Base-by-base conservation (phyloP, 2,888 invertebrate genomes). In the Margaritifera margaritifera region DNA sequence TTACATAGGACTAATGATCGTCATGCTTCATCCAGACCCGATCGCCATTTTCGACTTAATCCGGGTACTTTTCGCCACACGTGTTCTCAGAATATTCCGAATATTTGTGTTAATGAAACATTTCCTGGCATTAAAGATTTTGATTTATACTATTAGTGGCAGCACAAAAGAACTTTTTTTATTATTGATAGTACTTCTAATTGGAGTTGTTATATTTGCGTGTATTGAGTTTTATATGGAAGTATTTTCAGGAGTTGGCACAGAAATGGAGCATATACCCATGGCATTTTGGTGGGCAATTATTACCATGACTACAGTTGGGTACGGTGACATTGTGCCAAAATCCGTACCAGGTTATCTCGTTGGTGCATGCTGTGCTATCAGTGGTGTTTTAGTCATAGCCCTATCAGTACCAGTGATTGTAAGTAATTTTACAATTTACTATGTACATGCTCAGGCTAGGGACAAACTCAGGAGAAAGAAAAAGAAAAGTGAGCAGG, bases 251-350 rank as follows among this genome's bases (percentile, higher is more conserved):
- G 72, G 77, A 22, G 63, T 68, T 25, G 73, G 62, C 8, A 69
- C 77, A 18, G 76, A 81, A 31, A 80, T 82, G 54, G 66, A 77
- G 51, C 78, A 81, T 58, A 83, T 83, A 61, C 96, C 96, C 84
- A 95, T 95, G 90, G 95, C 95, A 80, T 96, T 96, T 92, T 96
- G 96, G 96, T 95, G 96, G 96, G 86, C 86, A 4, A 71, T 96
- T 87, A 95, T 96, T 90, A 96, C 96, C 90, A 96, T 96, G 95
- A 96, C 96, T 90, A 98, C 97, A 92, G 97, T 98, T 22, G 83
- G 83, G 18, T 82, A 83, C 62, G 83, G 83, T 57, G 83, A 83
- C 51, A 71, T 82, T 53, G 71, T 69, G 6, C 83, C 83, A 6
- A 78, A 64, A 27, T 75, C 80, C 25, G 78, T 73, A 11, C 73